Base-by-base conservation (phyloP, 2,888 invertebrate genomes). In the Rhagophthalmus giganteus region DNA sequence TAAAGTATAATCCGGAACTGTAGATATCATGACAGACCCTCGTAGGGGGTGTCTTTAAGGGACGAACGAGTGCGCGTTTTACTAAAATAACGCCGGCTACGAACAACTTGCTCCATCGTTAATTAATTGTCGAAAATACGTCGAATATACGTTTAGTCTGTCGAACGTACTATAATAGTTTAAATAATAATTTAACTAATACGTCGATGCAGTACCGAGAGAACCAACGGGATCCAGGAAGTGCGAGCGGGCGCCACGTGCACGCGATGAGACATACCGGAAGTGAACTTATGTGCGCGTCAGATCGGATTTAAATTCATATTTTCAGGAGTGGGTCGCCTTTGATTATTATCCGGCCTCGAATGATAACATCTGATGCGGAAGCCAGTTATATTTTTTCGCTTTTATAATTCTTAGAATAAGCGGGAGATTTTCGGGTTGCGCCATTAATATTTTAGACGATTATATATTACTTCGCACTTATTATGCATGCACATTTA, bases 1-100 rank as follows among this genome's bases (percentile, higher is more conserved):
- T 80, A 79, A 79, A 79, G 76, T 78, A 78, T 78, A 79, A 79
- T 79, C 79, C 79, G 78, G 78, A 79, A 79, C 79, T 75, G 73
- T 65, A 65, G 66, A 70, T 68, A 65, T 54, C 47, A 25, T 48
- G 54, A 47, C 47, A 54, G 47, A 49, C 47, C 48, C 54, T 48
- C 48, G 30, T 34, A 42, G 48, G 42, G n/a, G 52, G 44, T 35
- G 42, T 44, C 48, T 48, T 53, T 53, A 48, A 48, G 44, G 48
- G 48, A 31, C 38, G 42, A 34, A 31, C 9, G 25, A 28, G 11
- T 28, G 28, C 9, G 24, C 37, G 37, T 6, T 16, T 15, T 12
- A 13, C 13, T 24, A 41, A 41, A 32, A 40, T n/a, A n/a, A 24
- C 32, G 7, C 25, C 10, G 24, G n/a, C n/a, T n/a, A n/a, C n/a